A percentile compares a stretch with the other conserved stretches of the same genome.
phyloP scores from a whole-genome alignment of 1,140 invertebrate genomes.

The Lycorma delicatula region DNA sequence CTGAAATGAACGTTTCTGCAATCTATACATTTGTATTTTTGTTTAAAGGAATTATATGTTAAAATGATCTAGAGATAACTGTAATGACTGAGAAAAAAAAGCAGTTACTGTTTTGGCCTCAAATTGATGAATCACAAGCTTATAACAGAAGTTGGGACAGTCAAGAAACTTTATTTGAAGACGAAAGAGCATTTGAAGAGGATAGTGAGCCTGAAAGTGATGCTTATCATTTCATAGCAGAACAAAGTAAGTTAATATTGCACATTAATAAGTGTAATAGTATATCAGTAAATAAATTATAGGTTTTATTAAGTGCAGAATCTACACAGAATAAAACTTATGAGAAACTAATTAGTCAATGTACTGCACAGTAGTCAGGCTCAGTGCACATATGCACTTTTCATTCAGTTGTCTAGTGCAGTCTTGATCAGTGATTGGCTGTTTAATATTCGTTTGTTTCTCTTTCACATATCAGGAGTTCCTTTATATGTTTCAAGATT shows the following conservation, averaged over 20 bases:
- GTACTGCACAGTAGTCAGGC: no score
- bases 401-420: neutral
- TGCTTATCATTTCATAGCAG: conserved; percentile 20
- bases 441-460: no score
- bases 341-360: neutral
- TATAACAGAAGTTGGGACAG: neutral
- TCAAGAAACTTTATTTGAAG: neutral
- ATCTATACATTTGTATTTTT: no score
- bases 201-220: conserved; percentile 30
- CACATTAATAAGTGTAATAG: neutral
- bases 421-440: neutral
- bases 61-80: no score
- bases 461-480: no score
- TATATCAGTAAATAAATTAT: neutral
- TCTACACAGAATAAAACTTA: neutral
- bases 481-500: no score
- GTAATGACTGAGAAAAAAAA: conserved; percentile 15
- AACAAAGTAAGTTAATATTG: conserved; percentile 16
- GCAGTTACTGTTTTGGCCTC: conserved; percentile 13
- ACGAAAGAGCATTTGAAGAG: conserved; percentile 16
- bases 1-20: no score
- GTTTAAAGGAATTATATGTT: no score
- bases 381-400: no score
- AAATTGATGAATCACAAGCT: conserved; percentile 1
- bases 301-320: neutral